Percentiles rank a stretch among this genome's conserved stretches.
Conservation (phyloP, 2,888 invertebrate species). For the Crematogaster levior region DNA sequence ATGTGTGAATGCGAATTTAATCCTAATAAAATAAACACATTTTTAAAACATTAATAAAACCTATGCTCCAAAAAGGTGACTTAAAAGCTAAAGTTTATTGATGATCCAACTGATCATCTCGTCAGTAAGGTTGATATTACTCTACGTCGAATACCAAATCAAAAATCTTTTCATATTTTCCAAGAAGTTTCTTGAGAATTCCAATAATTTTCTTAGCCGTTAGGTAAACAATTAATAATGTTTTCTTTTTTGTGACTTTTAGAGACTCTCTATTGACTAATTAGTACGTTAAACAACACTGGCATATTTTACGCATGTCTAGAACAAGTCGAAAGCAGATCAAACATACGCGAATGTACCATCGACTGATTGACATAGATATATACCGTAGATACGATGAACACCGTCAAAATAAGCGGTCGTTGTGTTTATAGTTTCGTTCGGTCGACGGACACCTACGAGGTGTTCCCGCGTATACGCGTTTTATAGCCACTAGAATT, state of each 20-base stretch:
- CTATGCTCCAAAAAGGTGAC: background rate
- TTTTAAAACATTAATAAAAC: background rate
- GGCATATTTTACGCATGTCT: background rate
- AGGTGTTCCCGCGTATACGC: slow-evolving; percentile 57
- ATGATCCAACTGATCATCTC: background rate
- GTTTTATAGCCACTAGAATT: slow-evolving; percentile 67
- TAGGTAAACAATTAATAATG: background rate
- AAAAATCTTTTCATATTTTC: background rate
- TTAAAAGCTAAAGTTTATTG: background rate
- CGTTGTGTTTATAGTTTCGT: slow-evolving; percentile 64
- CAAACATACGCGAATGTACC: background rate
- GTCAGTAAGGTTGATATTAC: background rate
- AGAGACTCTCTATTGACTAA: background rate
- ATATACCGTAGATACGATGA: slow-evolving; percentile 7
- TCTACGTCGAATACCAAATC: background rate
- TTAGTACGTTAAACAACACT: slow-evolving; percentile 13
- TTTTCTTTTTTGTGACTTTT: background rate
- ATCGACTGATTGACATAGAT: slow-evolving; percentile 47
- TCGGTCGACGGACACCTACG: slow-evolving; percentile 58
- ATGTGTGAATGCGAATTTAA: background rate
- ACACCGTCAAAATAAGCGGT: slow-evolving; percentile 65
- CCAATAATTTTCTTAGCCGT: background rate
- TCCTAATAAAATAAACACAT: background rate
- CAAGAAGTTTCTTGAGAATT: background rate
- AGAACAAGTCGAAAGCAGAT: background rate